Conservation (phyloP, 2,113 vertebrate species). For the Psilopogon haemacephalus region DNA sequence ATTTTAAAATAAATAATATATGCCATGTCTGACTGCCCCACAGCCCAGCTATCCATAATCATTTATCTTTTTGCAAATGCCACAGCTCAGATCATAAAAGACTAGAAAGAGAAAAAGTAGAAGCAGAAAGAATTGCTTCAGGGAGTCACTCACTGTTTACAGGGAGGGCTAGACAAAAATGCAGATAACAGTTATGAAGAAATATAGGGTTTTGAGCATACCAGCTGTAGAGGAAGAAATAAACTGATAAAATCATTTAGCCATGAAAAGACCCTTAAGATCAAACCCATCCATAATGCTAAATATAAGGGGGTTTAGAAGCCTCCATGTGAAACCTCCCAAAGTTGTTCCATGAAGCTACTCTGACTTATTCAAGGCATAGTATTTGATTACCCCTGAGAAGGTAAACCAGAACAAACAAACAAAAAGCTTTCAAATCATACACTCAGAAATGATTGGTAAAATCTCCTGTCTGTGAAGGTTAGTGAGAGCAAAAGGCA, state of each 20-base stretch:
- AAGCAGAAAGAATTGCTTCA: slow-evolving; percentile 21
- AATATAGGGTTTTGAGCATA: not conserved
- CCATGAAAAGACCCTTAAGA: no score
- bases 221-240: not conserved
- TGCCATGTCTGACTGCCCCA: slow-evolving; percentile 21
- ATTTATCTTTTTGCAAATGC: slow-evolving; percentile 42
- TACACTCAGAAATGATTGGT: not conserved
- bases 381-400: no score
- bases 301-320: no score
- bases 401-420: no score
- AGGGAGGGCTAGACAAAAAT: not conserved
- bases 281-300: no score
- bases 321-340: no score
- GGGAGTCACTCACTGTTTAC: not conserved
- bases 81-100: slow-evolving; percentile 23
- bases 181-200: slow-evolving; percentile 17
- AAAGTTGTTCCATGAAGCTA: no score
- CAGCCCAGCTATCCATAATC: slow-evolving; percentile 23
- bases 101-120: not conserved
- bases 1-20: slow-evolving; percentile 49
- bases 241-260: not conserved
- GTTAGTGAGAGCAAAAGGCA: not conserved
- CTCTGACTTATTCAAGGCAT: no score
- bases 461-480: not conserved
- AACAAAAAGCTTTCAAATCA: not conserved